Percentiles rank a stretch among this genome's conserved stretches.
Evolutionary conservation across 2,113 vertebrate genomes (phyloP).

Genomic region (Melanostigma gelatinosum): DNA sequence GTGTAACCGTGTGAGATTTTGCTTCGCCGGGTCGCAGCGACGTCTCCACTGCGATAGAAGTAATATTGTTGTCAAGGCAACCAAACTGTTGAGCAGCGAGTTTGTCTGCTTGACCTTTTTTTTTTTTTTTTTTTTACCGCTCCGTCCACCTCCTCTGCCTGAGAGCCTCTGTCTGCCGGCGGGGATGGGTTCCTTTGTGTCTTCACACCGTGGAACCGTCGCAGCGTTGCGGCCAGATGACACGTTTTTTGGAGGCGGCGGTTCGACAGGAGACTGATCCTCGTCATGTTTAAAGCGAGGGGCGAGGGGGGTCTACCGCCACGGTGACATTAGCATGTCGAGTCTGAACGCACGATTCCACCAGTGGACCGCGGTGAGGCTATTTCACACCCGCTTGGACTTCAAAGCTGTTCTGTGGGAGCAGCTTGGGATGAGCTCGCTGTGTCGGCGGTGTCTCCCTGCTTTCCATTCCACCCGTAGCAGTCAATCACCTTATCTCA

Average conservation of each 20-base stretch:
- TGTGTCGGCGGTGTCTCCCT: neutral
- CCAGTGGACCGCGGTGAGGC: conserved; percentile 31
- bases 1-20: neutral
- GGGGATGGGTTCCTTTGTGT: neutral
- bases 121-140: neutral
- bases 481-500: conserved; percentile 11
- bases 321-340: conserved; percentile 37
- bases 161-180: neutral
- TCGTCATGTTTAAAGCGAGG: conserved; percentile 19
- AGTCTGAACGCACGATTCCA: neutral
- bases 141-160: conserved; percentile 18
- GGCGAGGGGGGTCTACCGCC: neutral
- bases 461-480: conserved; percentile 2
- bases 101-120: conserved; percentile 16
- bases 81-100: conserved; percentile 17
- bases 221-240: neutral
- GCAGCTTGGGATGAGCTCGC: conserved; percentile 7
- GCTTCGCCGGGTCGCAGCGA: neutral
- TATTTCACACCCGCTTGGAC: conserved; percentile 57
- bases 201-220: conserved; percentile 5
- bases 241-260: conserved; percentile 5
- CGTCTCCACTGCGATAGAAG: conserved; percentile 10
- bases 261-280: conserved; percentile 30
- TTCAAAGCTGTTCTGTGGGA: conserved; percentile 35
- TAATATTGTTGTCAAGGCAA: conserved; percentile 57